Evolutionary conservation across 1,140 invertebrate genomes (phyloP), one percentile per base, ranked within the genome.

Genomic region (Limonius californicus): DNA sequence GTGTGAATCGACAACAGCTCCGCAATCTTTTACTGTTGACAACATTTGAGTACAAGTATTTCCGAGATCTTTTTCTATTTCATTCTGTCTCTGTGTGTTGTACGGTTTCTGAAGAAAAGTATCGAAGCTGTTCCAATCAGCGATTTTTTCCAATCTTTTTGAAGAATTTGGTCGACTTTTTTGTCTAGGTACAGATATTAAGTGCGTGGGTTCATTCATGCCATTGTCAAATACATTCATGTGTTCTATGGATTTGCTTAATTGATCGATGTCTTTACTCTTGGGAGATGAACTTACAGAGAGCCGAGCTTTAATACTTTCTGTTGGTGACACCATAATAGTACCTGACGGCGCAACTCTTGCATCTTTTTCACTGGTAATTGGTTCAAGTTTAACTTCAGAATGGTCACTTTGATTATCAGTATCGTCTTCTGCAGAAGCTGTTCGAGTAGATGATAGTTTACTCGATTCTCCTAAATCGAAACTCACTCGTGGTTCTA

Each of bases 31-130:
- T 39, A 81, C 78, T 39, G 79, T 77, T 61, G 74, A 72, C 14
- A 81, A 74, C 0, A 81, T 78, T 23, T 79, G 76, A 59, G 77
- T 77, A 64, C 79, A 82, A 39, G 78, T 80, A 66, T 77, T 39
- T 18, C 67, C 66, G 14, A 72, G 63, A 57, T 71, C 63, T 2
- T 58, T 18, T 35, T 62, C 35, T 11, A 39, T 39, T 6, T 32
- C 11, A 32, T 32, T 32, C 11, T 32, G 27, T n/a, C n/a, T n/a
- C n/a, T n/a, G n/a, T n/a, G n/a, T n/a, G n/a, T n/a, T n/a, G n/a
- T n/a, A n/a, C 9, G 23, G 23, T 9, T 27, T 27, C 9, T 27
- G 23, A 27, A 27, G 9, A 4, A 27, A 27, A 27, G 23, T 4
- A 6, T 39, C 35, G 7, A 39, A 9, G 11, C 2, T 9, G 7